phyloP scores from a whole-genome alignment of 2,797 vertebrate species.

The Harpagifer antarcticus region DNA sequence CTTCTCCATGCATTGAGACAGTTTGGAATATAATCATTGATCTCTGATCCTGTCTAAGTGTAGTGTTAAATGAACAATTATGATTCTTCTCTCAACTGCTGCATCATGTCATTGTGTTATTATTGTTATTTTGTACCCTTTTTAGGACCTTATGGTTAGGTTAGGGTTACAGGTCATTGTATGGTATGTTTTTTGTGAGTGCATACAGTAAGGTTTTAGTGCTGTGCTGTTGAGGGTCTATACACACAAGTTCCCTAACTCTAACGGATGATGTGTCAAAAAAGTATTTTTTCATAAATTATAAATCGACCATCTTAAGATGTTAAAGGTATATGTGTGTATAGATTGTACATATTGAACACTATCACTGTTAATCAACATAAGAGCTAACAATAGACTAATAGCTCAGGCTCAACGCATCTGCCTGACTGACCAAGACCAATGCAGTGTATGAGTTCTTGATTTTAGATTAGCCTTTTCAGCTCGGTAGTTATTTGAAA shows the following conservation, averaged over 20 bases:
- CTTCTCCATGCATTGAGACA: too few species aligned
- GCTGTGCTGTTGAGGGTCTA: neutral
- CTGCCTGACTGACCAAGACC: conserved; percentile 25
- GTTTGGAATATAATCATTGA: too few species aligned
- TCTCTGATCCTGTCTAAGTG: too few species aligned
- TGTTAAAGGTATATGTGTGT: neutral
- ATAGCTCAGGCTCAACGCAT: conserved; percentile 2
- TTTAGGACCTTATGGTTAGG: too few species aligned
- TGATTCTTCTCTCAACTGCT: neutral
- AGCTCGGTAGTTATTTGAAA: conserved; percentile 83
- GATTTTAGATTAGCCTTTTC: conserved; percentile 81
- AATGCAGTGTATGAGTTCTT: conserved; percentile 19
- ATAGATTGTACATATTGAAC: neutral
- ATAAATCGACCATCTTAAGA: too few species aligned
- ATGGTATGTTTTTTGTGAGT: neutral
- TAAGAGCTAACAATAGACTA: neutral
- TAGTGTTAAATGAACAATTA: too few species aligned
- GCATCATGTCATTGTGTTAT: neutral
- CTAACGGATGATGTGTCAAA: too few species aligned
- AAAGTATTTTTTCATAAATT: neutral
- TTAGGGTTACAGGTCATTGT: too few species aligned
- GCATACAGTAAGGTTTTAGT: neutral
- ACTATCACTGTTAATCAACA: neutral
- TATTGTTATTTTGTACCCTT: neutral
- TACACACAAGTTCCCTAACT: too few species aligned